phyloP scores from a whole-genome alignment of 2,888 invertebrate genomes.

The Lochmaea capreae region DNA sequence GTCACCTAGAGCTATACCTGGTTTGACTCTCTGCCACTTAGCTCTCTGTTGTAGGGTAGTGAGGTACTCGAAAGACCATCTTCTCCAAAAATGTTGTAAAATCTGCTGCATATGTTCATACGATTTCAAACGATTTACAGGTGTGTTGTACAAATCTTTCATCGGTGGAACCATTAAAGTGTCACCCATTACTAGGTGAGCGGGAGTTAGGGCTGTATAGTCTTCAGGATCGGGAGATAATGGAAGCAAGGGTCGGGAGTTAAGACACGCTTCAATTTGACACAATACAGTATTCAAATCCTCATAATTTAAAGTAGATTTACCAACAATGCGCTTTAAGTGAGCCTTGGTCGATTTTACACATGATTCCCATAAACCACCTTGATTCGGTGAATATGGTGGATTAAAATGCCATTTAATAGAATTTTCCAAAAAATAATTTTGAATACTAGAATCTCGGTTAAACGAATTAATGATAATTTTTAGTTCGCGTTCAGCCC shows the following conservation, averaged over 20 bases:
- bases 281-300: constrained; percentile 1
- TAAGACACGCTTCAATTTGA: constrained; percentile 7
- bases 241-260: constrained; percentile 5
- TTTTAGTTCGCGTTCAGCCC: constrained; percentile 1
- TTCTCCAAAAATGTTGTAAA: constrained; percentile 5
- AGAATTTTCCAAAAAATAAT: not conserved
- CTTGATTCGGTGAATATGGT: not conserved
- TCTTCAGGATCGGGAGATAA: constrained; percentile 9
- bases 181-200: constrained; percentile 10
- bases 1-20: not conserved
- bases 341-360: constrained; percentile 5
- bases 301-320: constrained; percentile 14
- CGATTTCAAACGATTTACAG: not conserved
- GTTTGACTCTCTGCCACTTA: not conserved
- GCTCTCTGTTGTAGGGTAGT: not conserved
- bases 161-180: not conserved
- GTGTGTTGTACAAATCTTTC: not conserved
- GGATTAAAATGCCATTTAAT: not conserved
- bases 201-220: not conserved
- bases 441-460: not conserved
- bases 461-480: not conserved
- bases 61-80: constrained; percentile 1
- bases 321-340: constrained; percentile 1
- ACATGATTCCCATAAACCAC: constrained; percentile 1
- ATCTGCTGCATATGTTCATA: not conserved